These are phyloP conservation scores for Rhinichthys klamathensis DNA, from an alignment of 2,113 vertebrate genomes.

Conservation along the genomic window DNA sequence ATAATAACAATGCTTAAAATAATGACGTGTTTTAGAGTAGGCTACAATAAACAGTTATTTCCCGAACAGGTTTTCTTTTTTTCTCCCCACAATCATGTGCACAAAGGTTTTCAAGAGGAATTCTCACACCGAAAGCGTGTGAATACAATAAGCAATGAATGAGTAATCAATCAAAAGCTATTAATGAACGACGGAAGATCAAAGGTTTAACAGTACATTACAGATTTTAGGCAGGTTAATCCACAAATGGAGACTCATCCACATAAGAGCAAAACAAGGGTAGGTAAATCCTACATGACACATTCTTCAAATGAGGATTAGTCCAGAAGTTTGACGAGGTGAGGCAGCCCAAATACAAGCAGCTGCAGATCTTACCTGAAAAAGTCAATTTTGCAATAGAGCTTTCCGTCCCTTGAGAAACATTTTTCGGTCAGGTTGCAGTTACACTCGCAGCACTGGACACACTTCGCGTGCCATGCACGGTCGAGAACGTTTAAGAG, in stretches of 20 bases:
- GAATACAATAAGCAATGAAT: slow-evolving; percentile 17
- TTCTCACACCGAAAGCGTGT: not conserved
- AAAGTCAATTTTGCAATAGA: slow-evolving; percentile 97
- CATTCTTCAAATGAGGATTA: slow-evolving; percentile 34
- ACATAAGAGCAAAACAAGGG: slow-evolving; percentile 30
- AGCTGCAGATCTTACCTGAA: slow-evolving; percentile 85
- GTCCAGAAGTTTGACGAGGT: slow-evolving; percentile 30
- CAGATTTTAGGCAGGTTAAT: slow-evolving; percentile 47
- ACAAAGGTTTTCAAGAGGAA: slow-evolving; percentile 10
- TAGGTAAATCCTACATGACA: slow-evolving; percentile 50
- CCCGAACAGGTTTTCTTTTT: not conserved
- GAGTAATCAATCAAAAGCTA: slow-evolving; percentile 42
- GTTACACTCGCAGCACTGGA: slow-evolving; percentile 96
- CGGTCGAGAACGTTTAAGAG: slow-evolving; percentile 94
- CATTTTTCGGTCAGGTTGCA: slow-evolving; percentile 96
- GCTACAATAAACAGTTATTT: slow-evolving; percentile 65
- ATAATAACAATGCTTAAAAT: not conserved
- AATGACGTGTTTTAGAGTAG: not conserved
- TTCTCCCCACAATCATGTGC: slow-evolving; percentile 34
- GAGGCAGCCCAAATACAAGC: not conserved
- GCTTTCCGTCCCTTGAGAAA: slow-evolving; percentile 96
- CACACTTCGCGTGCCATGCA: slow-evolving; percentile 96
- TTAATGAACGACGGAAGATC: slow-evolving; percentile 42
- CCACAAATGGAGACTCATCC: slow-evolving; percentile 46
- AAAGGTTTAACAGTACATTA: slow-evolving; percentile 45